phyloP scores from a whole-genome alignment of 2,888 invertebrate genomes.

The Agapostemon virescens region DNA sequence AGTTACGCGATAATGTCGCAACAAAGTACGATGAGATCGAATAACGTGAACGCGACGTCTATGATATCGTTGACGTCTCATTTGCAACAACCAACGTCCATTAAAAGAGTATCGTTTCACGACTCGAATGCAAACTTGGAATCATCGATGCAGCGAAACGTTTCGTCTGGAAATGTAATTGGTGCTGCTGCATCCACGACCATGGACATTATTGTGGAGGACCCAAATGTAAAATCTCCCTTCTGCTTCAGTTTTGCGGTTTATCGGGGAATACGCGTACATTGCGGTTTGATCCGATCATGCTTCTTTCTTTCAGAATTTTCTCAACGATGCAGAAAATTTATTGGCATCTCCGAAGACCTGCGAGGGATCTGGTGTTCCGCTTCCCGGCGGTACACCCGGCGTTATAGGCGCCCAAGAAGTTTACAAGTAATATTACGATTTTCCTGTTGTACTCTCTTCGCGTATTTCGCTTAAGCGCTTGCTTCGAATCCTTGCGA shows the following conservation, averaged over 20 bases:
- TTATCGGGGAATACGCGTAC: not conserved
- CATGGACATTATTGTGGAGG: slow-evolving; percentile 86
- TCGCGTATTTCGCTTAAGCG: not conserved
- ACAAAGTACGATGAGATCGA: slow-evolving; percentile 81
- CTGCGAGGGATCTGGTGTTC: slow-evolving; percentile 83
- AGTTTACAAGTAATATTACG: slow-evolving; percentile 88
- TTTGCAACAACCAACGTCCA: slow-evolving; percentile 76
- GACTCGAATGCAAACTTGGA: slow-evolving; percentile 81
- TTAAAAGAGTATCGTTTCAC: slow-evolving; percentile 89
- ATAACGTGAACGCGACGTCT: slow-evolving; percentile 77
- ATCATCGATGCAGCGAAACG: slow-evolving; percentile 69
- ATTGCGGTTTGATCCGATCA: not conserved
- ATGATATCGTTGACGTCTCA: slow-evolving; percentile 68
- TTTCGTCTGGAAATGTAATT: slow-evolving; percentile 78
- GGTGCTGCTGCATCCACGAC: slow-evolving; percentile 77
- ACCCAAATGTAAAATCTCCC: slow-evolving; percentile 87
- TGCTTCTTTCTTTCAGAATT: slow-evolving; percentile 82
- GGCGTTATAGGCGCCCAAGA: slow-evolving; percentile 99
- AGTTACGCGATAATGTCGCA: slow-evolving; percentile 93
- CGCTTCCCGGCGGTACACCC: slow-evolving; percentile 87
- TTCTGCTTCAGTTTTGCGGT: not conserved
- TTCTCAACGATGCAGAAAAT: slow-evolving; percentile 90
- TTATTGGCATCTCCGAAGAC: slow-evolving; percentile 89
- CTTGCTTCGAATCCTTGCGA: not conserved
- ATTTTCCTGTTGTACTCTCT: not conserved